These are phyloP conservation scores for Rhabditoides inermis DNA, from an alignment of 2,888 invertebrate genomes.

Conservation along the genomic window DNA sequence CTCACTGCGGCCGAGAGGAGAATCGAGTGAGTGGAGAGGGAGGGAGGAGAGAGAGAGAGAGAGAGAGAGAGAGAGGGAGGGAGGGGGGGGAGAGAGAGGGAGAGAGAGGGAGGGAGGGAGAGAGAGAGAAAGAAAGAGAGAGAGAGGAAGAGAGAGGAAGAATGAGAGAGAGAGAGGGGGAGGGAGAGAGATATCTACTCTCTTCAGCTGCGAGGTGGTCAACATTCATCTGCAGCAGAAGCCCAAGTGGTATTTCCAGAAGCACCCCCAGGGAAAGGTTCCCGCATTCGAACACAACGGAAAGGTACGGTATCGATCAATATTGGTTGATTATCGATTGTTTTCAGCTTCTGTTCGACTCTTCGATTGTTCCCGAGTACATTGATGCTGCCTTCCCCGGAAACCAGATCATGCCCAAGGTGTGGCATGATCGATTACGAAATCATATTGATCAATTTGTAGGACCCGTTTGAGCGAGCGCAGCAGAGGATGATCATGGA, in stretches of 20 bases:
- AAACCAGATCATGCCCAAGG: too few relatives aligned
- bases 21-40: conserved; percentile 59
- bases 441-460: too few relatives aligned
- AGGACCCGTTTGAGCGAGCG: too few relatives aligned
- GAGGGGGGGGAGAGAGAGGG: conserved; percentile 43
- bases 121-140: conserved; percentile 68
- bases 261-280: conserved; percentile 59
- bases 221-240: conserved; percentile 62
- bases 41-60: neutral
- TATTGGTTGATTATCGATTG: too few relatives aligned
- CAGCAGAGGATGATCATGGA: too few relatives aligned
- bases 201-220: too few relatives aligned
- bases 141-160: conserved; percentile 26
- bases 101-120: conserved; percentile 67
- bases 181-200: conserved; percentile 5
- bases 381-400: too few relatives aligned
- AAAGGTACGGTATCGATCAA: too few relatives aligned
- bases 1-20: conserved; percentile 69
- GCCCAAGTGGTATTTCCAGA: conserved; percentile 69
- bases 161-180: neutral
- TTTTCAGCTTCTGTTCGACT: too few relatives aligned
- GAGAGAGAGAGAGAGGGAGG: neutral
- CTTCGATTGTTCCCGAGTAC: too few relatives aligned
- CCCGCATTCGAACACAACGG: conserved; percentile 67
- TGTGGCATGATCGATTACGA: too few relatives aligned